These are phyloP conservation scores for Pocillopora verrucosa DNA, from an alignment of 64 coral and sea anemone genomes.

Conservation along the genomic window DNA sequence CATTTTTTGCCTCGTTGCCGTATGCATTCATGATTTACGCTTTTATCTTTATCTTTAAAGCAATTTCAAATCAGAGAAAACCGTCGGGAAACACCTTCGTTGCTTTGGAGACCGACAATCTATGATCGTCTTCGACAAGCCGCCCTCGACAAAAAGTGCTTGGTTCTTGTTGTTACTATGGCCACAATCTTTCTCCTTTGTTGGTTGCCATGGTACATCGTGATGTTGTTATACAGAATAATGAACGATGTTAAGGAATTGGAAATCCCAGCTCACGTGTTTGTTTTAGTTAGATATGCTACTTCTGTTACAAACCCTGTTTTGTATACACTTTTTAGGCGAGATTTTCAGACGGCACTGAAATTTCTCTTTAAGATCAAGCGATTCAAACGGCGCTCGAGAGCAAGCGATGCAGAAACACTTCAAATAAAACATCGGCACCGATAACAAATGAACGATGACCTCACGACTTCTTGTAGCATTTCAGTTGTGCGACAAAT, in stretches of 20 bases:
- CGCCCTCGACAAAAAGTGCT: constrained; percentile 13
- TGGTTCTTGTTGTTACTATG: constrained; percentile 18
- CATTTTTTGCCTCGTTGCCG: constrained; percentile 4
- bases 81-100: no score
- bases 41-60: neutral
- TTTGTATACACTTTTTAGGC: constrained; percentile 57
- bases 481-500: no score
- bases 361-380: neutral
- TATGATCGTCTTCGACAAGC: neutral
- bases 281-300: constrained; percentile 37
- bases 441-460: no score
- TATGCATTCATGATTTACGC: constrained; percentile 32
- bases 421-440: neutral
- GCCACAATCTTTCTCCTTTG: constrained; percentile 21
- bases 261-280: constrained; percentile 9
- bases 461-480: no score
- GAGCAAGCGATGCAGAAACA: neutral
- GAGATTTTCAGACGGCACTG: constrained; percentile 57
- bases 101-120: no score
- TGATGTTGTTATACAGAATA: neutral
- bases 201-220: constrained; percentile 37
- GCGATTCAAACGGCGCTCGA: neutral
- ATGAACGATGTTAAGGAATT: neutral
- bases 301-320: constrained; percentile 50
- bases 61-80: neutral